Base-by-base conservation (phyloP, 2,888 invertebrate genomes). In the Melikaiella ostensackeni region DNA sequence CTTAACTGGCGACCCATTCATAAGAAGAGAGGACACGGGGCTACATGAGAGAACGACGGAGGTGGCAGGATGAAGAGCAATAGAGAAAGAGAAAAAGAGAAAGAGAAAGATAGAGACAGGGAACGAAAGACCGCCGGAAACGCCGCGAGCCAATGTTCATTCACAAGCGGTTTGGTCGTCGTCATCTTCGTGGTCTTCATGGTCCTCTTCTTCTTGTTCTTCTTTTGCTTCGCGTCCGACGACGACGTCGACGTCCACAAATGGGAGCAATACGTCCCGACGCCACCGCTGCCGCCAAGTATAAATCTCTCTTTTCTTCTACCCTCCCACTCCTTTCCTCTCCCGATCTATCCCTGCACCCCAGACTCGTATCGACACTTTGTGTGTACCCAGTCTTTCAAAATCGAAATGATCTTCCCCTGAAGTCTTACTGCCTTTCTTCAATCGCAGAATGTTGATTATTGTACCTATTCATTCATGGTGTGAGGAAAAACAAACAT, bases 141-240 rank as follows among this genome's bases (percentile, higher is more conserved):
- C 86, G 89, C 87, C 84, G 87, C 90, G 86, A 90, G 89, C 88
- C 90, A 90, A 90, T 88, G 89, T 91, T 91, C 91, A 91, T 91
- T 91, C 91, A 91, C 90, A 88, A 91, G 84, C 87, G 81, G 79
- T 82, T 81, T 78, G 80, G 79, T 85, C 79, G 79, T 84, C 85
- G 83, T 84, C 85, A 82, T 85, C 83, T 80, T 82, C 78, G 77
- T 81, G 81, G 62, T 66, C 74, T 57, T 38, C 79, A 57, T 75
- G 78, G 73, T 78, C 78, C 75, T 75, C 84, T 77, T 79, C 81
- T 81, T 85, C 78, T 79, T 82, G 79, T 82, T 80, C 81, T 83
- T 35, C 61, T 75, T 75, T 16, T 13, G 21, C 33, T 57, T 9
- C 50, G 24, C 30, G 61, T 16, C 57, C 46, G 73, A 55, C 84